Evolutionary conservation across 1,140 invertebrate genomes (phyloP), one percentile per base, ranked within the genome.

Genomic region (Limonius californicus): DNA sequence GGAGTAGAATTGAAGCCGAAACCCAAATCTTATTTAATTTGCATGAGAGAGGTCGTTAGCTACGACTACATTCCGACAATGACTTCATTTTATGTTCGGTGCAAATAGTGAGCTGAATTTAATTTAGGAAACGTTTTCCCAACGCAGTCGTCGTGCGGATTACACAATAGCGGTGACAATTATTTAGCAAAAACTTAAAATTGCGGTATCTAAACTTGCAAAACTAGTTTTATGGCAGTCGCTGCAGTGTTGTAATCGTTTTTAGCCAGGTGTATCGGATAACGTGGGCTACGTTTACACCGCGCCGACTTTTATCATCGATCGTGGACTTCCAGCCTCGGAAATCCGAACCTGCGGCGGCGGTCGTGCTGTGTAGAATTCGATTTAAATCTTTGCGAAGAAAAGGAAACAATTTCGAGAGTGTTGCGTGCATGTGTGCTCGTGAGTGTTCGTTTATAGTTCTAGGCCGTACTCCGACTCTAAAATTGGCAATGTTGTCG

Each of bases 401-500:
- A 39, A 39, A 39, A 39, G 35, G 8, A 9, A 39, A 39, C 35
- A 39, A 39, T 39, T 39, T 39, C n/a, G 35, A 39, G n/a, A 9
- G 35, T 12, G 35, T 39, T 39, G 35, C 35, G 35, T 39, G 35
- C n/a, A 27, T 14, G n/a, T 39, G 20, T 50, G 45, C 19, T 50
- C 45, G 45, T 50, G 16, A 50, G 45, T 50, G 16, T 50, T 50
- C 45, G 45, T 50, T 19, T 7, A 19, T 50, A 50, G 45, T 50
- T 18, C 16, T 50, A 50, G 45, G 45, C 20, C 45, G 16, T 50
- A 50, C 20, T 50, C 19, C 45, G 45, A 19, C 12, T 21, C 45
- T 50, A 50, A 50, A 50, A 50, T 50, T 50, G 45, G 45, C 45
- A 50, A 50, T 50, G 45, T 12, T 50, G 45, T 15, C 45, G 45